Evolutionary conservation across 2,113 vertebrate species (phyloP).

Genomic region (Dolichallabes microphthalmus): DNA sequence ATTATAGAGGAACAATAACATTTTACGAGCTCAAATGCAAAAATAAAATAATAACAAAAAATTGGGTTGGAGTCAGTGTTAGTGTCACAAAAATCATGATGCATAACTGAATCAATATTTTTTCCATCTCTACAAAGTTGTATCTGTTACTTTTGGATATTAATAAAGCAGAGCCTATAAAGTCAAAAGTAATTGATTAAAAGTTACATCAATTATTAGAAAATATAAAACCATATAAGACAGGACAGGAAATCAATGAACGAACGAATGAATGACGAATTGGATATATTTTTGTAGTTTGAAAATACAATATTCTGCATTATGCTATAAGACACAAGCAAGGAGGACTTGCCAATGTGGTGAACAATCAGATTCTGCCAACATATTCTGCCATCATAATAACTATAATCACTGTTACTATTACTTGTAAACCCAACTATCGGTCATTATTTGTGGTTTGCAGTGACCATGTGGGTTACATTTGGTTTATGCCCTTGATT

Average conservation of each 20-base stretch:
- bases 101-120: no score
- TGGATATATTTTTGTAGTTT: no score
- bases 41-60: no score
- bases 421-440: constrained; percentile 35
- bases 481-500: constrained; percentile 17
- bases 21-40: no score
- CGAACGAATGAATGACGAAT: not conserved
- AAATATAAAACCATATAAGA: not conserved
- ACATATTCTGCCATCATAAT: constrained; percentile 31
- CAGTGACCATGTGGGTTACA: constrained; percentile 20
- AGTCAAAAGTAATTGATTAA: not conserved
- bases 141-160: not conserved
- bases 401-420: constrained; percentile 34
- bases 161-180: not conserved
- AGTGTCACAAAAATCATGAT: no score
- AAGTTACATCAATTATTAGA: not conserved
- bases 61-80: no score
- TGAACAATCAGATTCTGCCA: constrained; percentile 9
- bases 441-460: constrained; percentile 40
- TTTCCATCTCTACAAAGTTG: not conserved
- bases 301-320: not conserved
- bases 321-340: constrained; percentile 1
- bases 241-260: not conserved
- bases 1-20: no score
- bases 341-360: constrained; percentile 12